Evolutionary conservation across 2,888 invertebrate species (phyloP), one percentile per base, ranked within the genome.

Genomic region (Muscina levida): DNA sequence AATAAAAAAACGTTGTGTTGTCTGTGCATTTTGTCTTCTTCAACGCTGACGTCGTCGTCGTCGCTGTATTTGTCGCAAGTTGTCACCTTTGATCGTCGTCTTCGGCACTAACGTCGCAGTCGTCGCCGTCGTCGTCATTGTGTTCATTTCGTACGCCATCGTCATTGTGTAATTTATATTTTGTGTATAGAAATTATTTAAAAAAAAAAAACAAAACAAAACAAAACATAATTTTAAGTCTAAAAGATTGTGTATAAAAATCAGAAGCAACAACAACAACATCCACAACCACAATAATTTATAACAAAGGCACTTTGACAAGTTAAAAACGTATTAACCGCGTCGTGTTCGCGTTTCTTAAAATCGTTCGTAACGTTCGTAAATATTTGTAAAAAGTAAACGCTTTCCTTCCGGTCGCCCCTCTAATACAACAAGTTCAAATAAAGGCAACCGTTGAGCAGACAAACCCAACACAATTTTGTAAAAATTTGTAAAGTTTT

Each of bases 101-200:
- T n/a, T 62, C 53, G 51, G 17, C 19, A 19, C 31, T n/a, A n/a
- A n/a, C 17, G 31, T 53, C 39, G 22, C 46, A 31, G 57, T 74
- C 70, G 65, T 65, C 22, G 22, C 56, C 11, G 15, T 17, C 59
- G 59, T 77, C 59, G 73, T 77, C 66, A 67, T 62, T 77, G 59
- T 59, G 37, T 37, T 59, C 59, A 59, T 31, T 5, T 67, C 51
- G 51, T 56, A 5, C 19, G 67, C 67, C 67, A 51, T 72, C 26
- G 24, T 71, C 42, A 62, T 62, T 62, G 39, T 62, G 62, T 62
- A 62, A 62, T 42, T 62, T 53, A 75, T 59, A 76, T 57, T 75
- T 44, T 56, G 65, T 76, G 62, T 80, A 79, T 39, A 71, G 62
- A 74, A n/a, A n/a, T n/a, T n/a, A n/a, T n/a, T n/a, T n/a, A n/a